A percentile compares a stretch with the other conserved stretches of the same genome.
These are phyloP conservation scores for Diabrotica virgifera DNA, from an alignment of 1,140 invertebrate species.

Conservation along the genomic window DNA sequence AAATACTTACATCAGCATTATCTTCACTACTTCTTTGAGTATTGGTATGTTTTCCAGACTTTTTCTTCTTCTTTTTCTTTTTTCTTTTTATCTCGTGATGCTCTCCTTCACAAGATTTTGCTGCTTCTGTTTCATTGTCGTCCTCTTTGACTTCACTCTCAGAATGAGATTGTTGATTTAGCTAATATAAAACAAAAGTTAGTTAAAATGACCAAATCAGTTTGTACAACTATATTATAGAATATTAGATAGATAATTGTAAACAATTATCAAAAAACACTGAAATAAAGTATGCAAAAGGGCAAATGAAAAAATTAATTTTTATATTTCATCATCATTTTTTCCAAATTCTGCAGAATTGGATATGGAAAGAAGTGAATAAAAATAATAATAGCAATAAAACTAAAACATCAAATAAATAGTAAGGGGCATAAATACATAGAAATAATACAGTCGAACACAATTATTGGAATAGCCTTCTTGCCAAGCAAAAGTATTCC, in stretches of 20 bases:
- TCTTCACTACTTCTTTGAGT: conserved; percentile 59
- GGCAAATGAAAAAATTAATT: too few species aligned
- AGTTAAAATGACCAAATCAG: not conserved
- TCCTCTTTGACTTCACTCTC: conserved; percentile 71
- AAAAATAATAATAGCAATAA: too few species aligned
- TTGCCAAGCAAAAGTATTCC: too few species aligned
- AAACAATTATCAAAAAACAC: conserved; percentile 6
- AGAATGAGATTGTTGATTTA: conserved; percentile 60
- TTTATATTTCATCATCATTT: too few species aligned
- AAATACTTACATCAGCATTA: conserved; percentile 54
- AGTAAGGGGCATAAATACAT: too few species aligned
- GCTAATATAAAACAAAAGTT: conserved; percentile 40
- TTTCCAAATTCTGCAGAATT: too few species aligned
- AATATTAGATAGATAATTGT: not conserved
- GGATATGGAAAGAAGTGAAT: too few species aligned
- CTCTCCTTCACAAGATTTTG: conserved; percentile 49
- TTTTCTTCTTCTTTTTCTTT: conserved; percentile 66
- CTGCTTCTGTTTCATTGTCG: conserved; percentile 63
- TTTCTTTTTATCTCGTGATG: conserved; percentile 53
- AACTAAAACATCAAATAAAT: too few species aligned
- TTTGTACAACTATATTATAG: conserved; percentile 9
- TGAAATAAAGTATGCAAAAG: too few species aligned
- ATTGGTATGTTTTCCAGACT: conserved; percentile 51
- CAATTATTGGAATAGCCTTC: too few species aligned
- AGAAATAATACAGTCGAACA: too few species aligned